These are phyloP conservation scores for Varroa destructor DNA, from an alignment of 1,140 invertebrate genomes.

Conservation along the genomic window DNA sequence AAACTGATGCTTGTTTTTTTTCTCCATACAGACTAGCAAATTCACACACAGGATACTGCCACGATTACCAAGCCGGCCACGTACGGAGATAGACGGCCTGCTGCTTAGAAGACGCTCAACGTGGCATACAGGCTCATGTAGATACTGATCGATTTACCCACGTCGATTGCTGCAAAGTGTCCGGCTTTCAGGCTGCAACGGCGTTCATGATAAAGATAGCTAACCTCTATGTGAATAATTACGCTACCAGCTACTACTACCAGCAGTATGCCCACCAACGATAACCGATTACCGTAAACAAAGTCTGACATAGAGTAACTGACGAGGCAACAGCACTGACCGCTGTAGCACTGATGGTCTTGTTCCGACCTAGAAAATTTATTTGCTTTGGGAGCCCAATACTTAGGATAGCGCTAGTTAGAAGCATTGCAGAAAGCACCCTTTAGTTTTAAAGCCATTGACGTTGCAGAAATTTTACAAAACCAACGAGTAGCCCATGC, in stretches of 20 bases:
- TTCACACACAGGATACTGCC: background rate
- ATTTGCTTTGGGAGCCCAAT: background rate
- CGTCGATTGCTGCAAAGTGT: background rate
- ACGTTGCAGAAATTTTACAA: background rate
- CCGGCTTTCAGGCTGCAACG: background rate
- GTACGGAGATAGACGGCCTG: background rate
- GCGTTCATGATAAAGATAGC: background rate
- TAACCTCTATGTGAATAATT: background rate
- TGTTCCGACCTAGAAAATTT: constrained; percentile 1
- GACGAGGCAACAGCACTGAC: background rate
- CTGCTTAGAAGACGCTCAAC: background rate
- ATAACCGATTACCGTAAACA: background rate
- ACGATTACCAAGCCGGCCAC: background rate
- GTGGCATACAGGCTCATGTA: background rate
- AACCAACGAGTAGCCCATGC: background rate
- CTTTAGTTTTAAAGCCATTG: background rate
- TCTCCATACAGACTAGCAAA: background rate
- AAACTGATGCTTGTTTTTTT: background rate
- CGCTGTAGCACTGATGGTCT: background rate
- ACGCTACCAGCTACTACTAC: background rate
- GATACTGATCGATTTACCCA: constrained; percentile 1
- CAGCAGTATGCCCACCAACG: background rate
- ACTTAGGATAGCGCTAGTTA: background rate
- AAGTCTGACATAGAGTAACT: background rate
- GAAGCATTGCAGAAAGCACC: background rate